Percentiles rank a stretch among this genome's conserved stretches.
These are phyloP conservation scores for Cyanocitta stelleri DNA, from an alignment of 2,113 vertebrate genomes.

Conservation along the genomic window DNA sequence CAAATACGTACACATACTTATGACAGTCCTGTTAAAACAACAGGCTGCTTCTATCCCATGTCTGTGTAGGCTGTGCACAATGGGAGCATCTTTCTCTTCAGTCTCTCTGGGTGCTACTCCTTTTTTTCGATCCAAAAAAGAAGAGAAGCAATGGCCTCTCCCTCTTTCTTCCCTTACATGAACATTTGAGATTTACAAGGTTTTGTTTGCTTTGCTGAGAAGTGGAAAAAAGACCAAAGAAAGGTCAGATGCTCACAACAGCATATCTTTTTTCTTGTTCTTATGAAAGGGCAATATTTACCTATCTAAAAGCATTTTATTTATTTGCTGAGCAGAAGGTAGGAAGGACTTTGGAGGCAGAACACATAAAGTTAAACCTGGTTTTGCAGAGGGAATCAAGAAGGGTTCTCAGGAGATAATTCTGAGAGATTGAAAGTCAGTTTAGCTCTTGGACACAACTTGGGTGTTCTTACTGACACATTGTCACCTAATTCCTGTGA, in stretches of 20 bases:
- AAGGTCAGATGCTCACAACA: background rate
- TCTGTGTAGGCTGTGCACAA: background rate
- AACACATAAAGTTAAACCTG: background rate
- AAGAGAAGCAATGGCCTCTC: background rate
- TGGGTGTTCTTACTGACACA: background rate
- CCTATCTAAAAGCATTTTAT: background rate
- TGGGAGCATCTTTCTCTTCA: background rate
- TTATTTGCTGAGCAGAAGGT: background rate
- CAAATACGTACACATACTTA: background rate
- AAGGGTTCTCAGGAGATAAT: background rate
- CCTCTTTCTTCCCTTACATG: background rate
- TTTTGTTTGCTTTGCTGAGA: background rate
- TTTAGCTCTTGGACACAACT: background rate
- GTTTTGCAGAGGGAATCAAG: background rate
- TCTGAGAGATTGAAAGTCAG: background rate
- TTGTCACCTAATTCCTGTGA: background rate
- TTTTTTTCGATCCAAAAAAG: background rate
- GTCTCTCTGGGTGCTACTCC: background rate
- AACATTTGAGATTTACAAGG: background rate
- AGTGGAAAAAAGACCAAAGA: background rate
- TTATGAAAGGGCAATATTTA: background rate
- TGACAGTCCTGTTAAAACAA: background rate
- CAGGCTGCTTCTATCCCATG: background rate
- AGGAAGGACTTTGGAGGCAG: background rate
- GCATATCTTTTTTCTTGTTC: background rate